Evolutionary conservation across 2,888 invertebrate species (phyloP).

Genomic region (Acronicta aceris): DNA sequence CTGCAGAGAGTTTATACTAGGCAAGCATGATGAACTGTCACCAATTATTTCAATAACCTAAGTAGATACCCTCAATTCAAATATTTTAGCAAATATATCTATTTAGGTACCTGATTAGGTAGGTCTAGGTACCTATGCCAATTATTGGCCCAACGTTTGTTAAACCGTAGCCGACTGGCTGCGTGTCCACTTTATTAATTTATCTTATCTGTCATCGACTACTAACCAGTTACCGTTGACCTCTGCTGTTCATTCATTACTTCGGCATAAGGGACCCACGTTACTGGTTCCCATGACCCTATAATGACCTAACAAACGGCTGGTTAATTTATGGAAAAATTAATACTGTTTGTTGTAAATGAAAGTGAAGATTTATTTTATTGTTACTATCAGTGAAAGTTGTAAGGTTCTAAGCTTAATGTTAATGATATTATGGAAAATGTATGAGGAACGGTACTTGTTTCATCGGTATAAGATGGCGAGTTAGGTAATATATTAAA

Average conservation of each 20-base stretch:
- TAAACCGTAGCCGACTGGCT: slow-evolving; percentile 31
- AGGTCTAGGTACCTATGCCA: not conserved
- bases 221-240: slow-evolving; percentile 37
- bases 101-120: no score
- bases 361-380: slow-evolving; percentile 54
- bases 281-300: slow-evolving; percentile 50
- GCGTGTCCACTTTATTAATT: slow-evolving; percentile 51
- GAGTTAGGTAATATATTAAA: no score
- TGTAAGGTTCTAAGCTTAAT: slow-evolving; percentile 2
- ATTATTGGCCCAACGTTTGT: slow-evolving; percentile 40
- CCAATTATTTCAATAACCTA: no score
- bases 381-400: slow-evolving; percentile 50
- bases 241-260: slow-evolving; percentile 38
- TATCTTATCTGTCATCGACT: slow-evolving; percentile 56
- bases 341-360: slow-evolving; percentile 44
- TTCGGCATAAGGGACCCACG: slow-evolving; percentile 20
- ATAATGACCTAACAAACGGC: slow-evolving; percentile 51
- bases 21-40: no score
- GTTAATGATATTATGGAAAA: slow-evolving; percentile 4
- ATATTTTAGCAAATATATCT: no score
- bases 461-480: no score
- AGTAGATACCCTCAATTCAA: not conserved
- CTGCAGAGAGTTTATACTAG: no score
- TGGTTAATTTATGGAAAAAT: slow-evolving; percentile 55
- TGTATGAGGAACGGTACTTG: not conserved